Evolutionary conservation across 2,888 invertebrate genomes (phyloP), one percentile per base, ranked within the genome.

Genomic region (Notodonta dromedarius): DNA sequence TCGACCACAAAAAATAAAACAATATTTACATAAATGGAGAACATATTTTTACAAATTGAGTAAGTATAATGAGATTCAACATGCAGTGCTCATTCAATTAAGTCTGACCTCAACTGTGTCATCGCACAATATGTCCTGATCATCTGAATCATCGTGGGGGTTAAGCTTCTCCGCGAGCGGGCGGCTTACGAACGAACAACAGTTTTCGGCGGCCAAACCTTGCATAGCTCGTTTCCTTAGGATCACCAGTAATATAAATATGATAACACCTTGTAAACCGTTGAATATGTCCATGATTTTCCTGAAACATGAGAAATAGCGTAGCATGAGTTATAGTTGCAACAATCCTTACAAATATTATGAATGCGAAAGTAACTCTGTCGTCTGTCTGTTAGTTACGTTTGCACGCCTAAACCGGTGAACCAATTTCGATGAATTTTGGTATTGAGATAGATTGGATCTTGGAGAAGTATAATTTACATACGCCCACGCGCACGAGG

Each of bases 271-370:
- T 93, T 96, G 95, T 6, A 96, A 88, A 40, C 94, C 93, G 86
- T 96, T 96, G 75, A 96, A 89, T 11, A 92, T 91, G 85, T 96
- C 96, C 78, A 94, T 94, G 52, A 95, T 89, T 77, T 93, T 88
- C 95, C 95, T 95, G 87, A 11, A 82, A 78, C 16, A 16, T 9
- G 16, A 50, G 9, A 50, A 14, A 46, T 13, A n/a, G n/a, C 46
- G 13, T 46, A n/a, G n/a, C n/a, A n/a, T n/a, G n/a, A n/a, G n/a
- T 46, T 4, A 46, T 46, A n/a, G 8, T 42, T 9, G 9, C 40
- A 11, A 11, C 42, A 12, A 2, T n/a, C n/a, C n/a, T n/a, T n/a
- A n/a, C 42, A 42, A 11, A 42, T 11, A 42, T 2, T 4, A 11
- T 4, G 11, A 12, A 42, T 24, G 24, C 24, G 24, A 24, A 24